phyloP scores from a whole-genome alignment of 2,113 vertebrate genomes.

The Corynorhinus townsendii region DNA sequence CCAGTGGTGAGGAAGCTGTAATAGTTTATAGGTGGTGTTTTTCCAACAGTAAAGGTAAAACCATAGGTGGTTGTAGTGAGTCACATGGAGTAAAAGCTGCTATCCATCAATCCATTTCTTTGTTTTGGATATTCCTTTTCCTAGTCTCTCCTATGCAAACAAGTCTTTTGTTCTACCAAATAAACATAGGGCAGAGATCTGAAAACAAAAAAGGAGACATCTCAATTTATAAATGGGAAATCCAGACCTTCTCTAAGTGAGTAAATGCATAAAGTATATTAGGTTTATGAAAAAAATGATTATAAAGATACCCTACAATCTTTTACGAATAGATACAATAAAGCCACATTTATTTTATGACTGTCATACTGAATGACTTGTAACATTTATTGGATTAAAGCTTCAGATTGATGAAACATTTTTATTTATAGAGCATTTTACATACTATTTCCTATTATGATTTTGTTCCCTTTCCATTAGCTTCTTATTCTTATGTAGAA shows the following conservation, averaged over 20 bases:
- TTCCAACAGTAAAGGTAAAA: background rate
- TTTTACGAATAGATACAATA: background rate
- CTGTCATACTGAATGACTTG: background rate
- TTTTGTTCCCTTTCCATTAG: background rate
- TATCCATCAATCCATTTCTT: background rate
- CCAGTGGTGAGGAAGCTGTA: background rate
- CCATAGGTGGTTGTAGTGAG: background rate
- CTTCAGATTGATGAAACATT: background rate
- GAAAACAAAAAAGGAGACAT: background rate
- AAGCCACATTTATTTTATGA: background rate
- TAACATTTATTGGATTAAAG: background rate
- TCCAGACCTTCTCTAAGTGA: background rate
- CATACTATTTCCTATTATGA: background rate
- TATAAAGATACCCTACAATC: background rate
- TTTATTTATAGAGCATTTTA: background rate
- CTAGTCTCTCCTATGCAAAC: background rate
- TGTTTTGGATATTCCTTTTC: background rate
- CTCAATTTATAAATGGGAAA: background rate
- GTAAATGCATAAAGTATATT: background rate
- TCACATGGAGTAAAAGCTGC: background rate
- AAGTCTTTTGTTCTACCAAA: background rate
- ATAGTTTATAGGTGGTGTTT: background rate
- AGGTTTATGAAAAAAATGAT: background rate
- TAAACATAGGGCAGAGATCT: background rate
- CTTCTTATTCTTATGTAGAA: background rate